phyloP scores from a whole-genome alignment of 2,888 invertebrate species.

The Metalampra italica region DNA sequence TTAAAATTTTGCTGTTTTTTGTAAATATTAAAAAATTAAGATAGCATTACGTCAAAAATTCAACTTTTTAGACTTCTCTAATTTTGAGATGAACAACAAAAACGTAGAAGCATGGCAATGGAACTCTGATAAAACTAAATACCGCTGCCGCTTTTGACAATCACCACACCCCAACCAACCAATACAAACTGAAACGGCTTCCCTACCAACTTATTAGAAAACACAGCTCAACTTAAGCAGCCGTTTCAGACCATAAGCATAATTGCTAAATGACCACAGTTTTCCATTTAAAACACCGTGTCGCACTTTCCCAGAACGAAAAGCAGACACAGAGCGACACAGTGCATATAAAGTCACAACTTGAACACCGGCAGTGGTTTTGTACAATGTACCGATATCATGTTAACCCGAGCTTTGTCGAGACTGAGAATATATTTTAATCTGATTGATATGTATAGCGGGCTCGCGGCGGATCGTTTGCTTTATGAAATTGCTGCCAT shows the following conservation, averaged over 20 bases:
- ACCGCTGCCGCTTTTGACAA: background rate
- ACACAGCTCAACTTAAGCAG: conserved; percentile 13
- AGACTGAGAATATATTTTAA: conserved; percentile 20
- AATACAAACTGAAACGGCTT: conserved; percentile 1
- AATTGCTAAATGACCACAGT: conserved; percentile 12
- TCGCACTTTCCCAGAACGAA: background rate
- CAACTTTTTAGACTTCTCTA: too few species aligned
- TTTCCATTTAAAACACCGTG: conserved; percentile 6
- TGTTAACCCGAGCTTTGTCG: conserved; percentile 14
- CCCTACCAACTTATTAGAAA: conserved; percentile 10
- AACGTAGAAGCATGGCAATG: too few species aligned
- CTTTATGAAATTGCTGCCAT: conserved; percentile 27
- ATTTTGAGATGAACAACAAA: too few species aligned
- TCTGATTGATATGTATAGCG: conserved; percentile 24
- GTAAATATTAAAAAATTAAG: too few species aligned
- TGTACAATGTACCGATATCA: conserved; percentile 4
- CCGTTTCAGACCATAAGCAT: conserved; percentile 10
- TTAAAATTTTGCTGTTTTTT: too few species aligned
- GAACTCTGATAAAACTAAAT: too few species aligned
- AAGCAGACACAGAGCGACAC: background rate
- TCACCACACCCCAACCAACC: background rate
- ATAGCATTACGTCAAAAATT: too few species aligned
- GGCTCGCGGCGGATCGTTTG: conserved; percentile 22
- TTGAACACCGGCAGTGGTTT: background rate
- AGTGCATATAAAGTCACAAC: background rate